Evolutionary conservation across 2,888 invertebrate species (phyloP), one percentile per base, ranked within the genome.

Genomic region (Augochlorella aurata): DNA sequence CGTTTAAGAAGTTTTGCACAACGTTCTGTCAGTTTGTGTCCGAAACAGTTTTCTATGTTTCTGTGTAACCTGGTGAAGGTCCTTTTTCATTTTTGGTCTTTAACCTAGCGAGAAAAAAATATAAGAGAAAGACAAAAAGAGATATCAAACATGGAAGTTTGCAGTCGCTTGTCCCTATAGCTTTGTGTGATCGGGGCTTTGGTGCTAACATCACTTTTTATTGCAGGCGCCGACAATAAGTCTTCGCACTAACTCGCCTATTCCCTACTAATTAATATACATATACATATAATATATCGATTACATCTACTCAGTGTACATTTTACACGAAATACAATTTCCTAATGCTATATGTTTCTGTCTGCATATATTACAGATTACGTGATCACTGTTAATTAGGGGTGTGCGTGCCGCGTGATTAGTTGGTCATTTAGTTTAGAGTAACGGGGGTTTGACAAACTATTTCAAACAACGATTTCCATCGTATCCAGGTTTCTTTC

Each of bases 201-300:
- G 90, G 90, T 92, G 91, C 92, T 93, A 93, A 93, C 92, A 88
- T 90, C 90, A 92, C 91, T 93, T 93, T 93, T 90, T 92, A 93
- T 93, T 93, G 93, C 93, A 93, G 93, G 93, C 93, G 93, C 93
- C 93, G 93, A 93, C 93, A 93, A 93, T 93, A 93, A 93, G 92
- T 93, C 93, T 93, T 90, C 93, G 92, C 93, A 93, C 92, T 93
- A 93, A 93, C 92, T 92, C 93, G 91, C 89, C 92, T 91, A 90
- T 90, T 92, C 90, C 90, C 92, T 92, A 93, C 91, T 93, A 93
- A 93, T 90, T 89, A 85, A 72, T 76, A 79, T 61, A 80, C 29
- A 78, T 72, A 79, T 61, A 80, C 29, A 78, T 72, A 78, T 50
- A 66, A 85, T 77, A 77, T 90, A 90, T 87, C 84, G 87, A 90